Evolutionary conservation across 2,113 vertebrate genomes (phyloP).

Genomic region (Ibidorhyncha struthersii): DNA sequence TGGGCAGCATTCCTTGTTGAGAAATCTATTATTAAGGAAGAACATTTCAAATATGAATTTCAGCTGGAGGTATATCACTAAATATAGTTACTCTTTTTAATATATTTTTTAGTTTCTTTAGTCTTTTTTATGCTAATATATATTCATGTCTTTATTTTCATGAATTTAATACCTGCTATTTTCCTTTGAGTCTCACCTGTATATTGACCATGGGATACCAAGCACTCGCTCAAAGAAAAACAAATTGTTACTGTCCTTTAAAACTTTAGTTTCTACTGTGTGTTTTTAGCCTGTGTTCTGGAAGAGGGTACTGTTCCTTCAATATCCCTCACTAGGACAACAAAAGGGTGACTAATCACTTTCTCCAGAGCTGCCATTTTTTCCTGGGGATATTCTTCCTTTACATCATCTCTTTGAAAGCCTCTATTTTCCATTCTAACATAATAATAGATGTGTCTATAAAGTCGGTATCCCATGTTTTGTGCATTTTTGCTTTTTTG

Average conservation of each 20-base stretch:
- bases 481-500: neutral
- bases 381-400: neutral
- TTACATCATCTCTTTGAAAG: neutral
- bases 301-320: neutral
- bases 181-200: neutral
- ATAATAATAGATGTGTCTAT: neutral
- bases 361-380: neutral
- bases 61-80: neutral
- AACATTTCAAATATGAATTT: neutral
- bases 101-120: neutral
- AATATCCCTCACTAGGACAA: neutral
- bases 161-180: neutral
- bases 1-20: neutral
- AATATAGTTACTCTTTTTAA: neutral
- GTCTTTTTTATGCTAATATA: neutral
- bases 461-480: neutral
- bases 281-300: neutral
- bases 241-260: neutral
- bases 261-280: neutral
- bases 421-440: neutral
- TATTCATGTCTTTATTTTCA: neutral
- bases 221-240: neutral
- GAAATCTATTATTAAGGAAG: neutral
- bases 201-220: neutral
- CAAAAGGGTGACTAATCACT: neutral